Evolutionary conservation across 2,113 vertebrate genomes (phyloP).

Genomic region (Chaetura pelagica): DNA sequence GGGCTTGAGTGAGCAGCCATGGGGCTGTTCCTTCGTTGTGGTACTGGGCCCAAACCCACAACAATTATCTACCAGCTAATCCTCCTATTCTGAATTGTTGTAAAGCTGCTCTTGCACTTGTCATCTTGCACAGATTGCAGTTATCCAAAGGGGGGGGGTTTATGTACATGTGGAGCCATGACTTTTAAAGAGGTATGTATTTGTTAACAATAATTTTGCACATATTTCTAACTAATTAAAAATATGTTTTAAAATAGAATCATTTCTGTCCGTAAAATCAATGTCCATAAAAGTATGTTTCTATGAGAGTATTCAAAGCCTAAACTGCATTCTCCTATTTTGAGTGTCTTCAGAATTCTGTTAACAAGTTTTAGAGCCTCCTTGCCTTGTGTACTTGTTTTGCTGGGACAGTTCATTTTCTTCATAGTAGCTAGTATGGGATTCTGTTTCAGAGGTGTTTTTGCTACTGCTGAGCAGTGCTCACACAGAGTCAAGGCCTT

Average conservation of each 20-base stretch:
- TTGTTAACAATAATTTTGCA: neutral
- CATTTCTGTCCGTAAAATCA: neutral
- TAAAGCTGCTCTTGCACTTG: neutral
- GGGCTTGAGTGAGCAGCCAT: no score
- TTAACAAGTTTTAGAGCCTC: neutral
- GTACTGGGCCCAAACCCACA: no score
- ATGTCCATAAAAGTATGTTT: neutral
- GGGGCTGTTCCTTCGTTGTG: no score
- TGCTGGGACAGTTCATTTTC: neutral
- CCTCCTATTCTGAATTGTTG: neutral
- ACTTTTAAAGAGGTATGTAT: neutral
- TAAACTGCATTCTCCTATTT: neutral
- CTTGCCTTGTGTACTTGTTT: neutral
- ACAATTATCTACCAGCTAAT: neutral
- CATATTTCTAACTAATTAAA: neutral
- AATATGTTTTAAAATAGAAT: neutral
- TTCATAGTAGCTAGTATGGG: neutral
- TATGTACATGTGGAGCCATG: neutral
- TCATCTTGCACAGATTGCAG: neutral
- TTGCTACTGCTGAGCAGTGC: neutral
- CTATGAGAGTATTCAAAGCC: neutral
- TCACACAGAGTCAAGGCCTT: neutral
- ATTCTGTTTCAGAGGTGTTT: neutral
- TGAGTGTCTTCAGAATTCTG: neutral
- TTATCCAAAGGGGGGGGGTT: neutral